Evolutionary conservation across 2,113 vertebrate genomes (phyloP).

Genomic region (Nothoprocta pentlandii): DNA sequence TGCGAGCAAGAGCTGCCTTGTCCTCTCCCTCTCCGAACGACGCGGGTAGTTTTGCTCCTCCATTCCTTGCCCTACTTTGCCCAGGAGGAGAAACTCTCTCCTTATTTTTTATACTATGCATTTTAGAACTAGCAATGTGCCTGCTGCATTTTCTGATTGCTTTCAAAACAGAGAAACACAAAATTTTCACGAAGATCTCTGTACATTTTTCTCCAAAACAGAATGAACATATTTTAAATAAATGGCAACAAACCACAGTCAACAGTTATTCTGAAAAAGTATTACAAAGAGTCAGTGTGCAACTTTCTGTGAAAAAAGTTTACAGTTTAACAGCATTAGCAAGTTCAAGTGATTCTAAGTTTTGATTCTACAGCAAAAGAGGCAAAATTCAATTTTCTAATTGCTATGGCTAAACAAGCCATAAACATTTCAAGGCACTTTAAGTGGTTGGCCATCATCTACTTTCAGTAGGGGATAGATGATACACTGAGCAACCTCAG

Average conservation of each 20-base stretch:
- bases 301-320: not conserved
- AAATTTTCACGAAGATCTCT: not conserved
- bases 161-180: not conserved
- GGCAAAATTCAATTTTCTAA: not conserved
- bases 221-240: not conserved
- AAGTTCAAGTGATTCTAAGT: not conserved
- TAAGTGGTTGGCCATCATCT: not conserved
- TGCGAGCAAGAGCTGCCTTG: not conserved
- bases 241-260: not conserved
- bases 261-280: not conserved
- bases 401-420: not conserved
- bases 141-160: not conserved
- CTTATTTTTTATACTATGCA: fast-evolving
- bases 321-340: not conserved
- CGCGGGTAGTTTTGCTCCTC: not conserved
- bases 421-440: not conserved
- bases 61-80: no score
- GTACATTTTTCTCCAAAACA: not conserved
- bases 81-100: not conserved
- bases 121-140: not conserved
- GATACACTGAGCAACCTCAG: not conserved
- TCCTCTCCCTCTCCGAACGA: not conserved
- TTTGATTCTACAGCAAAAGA: not conserved
- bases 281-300: not conserved
- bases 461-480: not conserved